A percentile compares a stretch with the other conserved stretches of the same genome.
These are phyloP conservation scores for Pelodiscus sinensis DNA, from an alignment of 2,113 vertebrate genomes.

Conservation along the genomic window DNA sequence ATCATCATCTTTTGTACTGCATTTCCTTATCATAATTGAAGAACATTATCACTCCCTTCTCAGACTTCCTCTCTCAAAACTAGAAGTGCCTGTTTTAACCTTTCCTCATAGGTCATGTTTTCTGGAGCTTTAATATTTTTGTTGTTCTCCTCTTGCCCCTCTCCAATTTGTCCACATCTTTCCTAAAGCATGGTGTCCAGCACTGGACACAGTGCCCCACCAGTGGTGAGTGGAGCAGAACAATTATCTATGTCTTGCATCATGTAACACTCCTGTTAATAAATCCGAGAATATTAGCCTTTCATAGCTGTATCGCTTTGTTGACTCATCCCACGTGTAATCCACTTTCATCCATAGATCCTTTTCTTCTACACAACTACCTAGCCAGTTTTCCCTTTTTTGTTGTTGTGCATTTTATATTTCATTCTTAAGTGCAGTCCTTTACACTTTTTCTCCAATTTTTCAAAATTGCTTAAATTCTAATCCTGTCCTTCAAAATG, in stretches of 20 bases:
- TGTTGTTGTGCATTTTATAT: background rate
- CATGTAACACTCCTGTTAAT: background rate
- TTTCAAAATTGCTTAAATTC: background rate
- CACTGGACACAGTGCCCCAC: background rate
- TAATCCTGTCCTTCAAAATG: background rate
- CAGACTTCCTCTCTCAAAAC: background rate
- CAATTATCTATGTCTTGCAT: background rate
- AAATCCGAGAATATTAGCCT: background rate
- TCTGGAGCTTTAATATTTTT: background rate
- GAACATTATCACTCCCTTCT: background rate
- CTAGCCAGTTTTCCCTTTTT: background rate
- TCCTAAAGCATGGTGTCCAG: background rate
- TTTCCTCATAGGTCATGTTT: background rate
- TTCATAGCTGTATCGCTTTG: background rate
- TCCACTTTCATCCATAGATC: background rate
- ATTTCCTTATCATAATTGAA: background rate
- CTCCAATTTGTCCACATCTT: background rate
- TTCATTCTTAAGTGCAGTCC: background rate
- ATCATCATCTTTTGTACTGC: background rate
- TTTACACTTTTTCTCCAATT: background rate
- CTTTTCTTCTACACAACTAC: background rate
- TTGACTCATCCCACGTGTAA: background rate
- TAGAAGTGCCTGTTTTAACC: background rate
- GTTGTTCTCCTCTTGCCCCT: background rate
- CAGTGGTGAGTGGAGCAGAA: background rate